A percentile compares a stretch with the other conserved stretches of the same genome.
phyloP scores from a whole-genome alignment of 2,113 vertebrate genomes.

The Strix uralensis region DNA sequence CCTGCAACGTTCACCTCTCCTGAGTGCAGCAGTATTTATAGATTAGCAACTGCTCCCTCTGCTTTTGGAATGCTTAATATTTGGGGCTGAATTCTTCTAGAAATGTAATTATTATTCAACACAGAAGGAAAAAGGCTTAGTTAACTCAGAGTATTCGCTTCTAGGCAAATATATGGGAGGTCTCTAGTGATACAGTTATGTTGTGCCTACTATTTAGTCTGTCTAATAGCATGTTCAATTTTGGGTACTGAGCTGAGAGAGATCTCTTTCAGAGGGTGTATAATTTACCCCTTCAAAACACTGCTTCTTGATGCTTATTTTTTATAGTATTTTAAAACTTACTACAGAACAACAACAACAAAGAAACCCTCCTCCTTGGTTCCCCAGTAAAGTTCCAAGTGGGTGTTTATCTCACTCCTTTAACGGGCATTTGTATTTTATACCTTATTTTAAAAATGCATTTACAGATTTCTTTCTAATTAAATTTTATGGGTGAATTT shows the following conservation, averaged over 20 bases:
- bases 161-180: slow-evolving; percentile 8
- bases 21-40: background rate
- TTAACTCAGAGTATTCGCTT: background rate
- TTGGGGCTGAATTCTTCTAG: background rate
- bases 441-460: slow-evolving; percentile 41
- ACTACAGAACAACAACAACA: background rate
- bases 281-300: slow-evolving; percentile 16
- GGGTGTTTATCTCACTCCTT: slow-evolving; percentile 3
- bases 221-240: background rate
- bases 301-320: slow-evolving; percentile 18
- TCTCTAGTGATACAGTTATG: background rate
- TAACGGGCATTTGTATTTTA: slow-evolving; percentile 29
- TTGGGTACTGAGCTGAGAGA: background rate
- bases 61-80: background rate
- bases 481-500: slow-evolving; percentile 39
- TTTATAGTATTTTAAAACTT: slow-evolving; percentile 11
- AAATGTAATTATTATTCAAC: background rate
- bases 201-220: background rate
- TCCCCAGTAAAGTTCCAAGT: background rate
- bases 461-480: slow-evolving; percentile 47
- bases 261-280: background rate
- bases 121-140: background rate
- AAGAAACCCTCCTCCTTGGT: background rate
- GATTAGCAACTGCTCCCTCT: background rate
- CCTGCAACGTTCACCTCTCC: background rate